Evolutionary conservation across 1,140 invertebrate species (phyloP).

Genomic region (Ctenoplectra terminalis): DNA sequence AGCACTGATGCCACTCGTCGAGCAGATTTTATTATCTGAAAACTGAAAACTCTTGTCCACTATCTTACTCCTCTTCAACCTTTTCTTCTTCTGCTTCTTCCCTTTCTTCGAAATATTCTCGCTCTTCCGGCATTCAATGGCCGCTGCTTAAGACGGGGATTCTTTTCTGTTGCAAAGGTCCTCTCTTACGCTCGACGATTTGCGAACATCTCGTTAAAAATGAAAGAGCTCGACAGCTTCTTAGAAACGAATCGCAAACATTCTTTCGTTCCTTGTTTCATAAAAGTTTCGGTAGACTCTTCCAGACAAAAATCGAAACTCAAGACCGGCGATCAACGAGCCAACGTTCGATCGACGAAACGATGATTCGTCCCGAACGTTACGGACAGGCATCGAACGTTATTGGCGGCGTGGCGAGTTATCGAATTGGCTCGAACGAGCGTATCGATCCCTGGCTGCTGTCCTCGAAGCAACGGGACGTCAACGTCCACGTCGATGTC

Average conservation of each 20-base stretch:
- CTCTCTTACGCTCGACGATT: conserved; percentile 1
- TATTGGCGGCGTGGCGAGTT: conserved; percentile 54
- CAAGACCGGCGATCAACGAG: background rate
- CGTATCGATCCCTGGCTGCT: conserved; percentile 54
- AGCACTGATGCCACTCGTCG: conserved; percentile 68
- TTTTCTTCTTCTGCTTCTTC: background rate
- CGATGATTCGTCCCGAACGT: conserved; percentile 12
- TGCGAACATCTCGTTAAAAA: conserved; percentile 22
- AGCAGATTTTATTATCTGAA: conserved; percentile 68
- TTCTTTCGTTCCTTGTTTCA: background rate
- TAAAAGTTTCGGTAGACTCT: background rate
- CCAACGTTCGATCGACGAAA: background rate
- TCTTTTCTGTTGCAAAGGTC: background rate
- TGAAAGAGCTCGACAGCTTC: background rate
- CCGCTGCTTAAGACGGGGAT: conserved; percentile 12
- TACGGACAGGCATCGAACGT: conserved; percentile 9
- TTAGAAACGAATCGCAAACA: too few relatives aligned
- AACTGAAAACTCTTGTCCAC: conserved; percentile 53
- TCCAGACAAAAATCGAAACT: background rate
- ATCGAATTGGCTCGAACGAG: conserved; percentile 64
- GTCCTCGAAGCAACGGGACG: conserved; percentile 54
- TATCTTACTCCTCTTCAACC: background rate
- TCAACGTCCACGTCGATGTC: conserved; percentile 55
- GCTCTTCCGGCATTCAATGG: conserved; percentile 50
- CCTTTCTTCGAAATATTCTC: conserved; percentile 14